These are phyloP conservation scores for Plusia festucae DNA, from an alignment of 2,888 invertebrate genomes.

Conservation along the genomic window DNA sequence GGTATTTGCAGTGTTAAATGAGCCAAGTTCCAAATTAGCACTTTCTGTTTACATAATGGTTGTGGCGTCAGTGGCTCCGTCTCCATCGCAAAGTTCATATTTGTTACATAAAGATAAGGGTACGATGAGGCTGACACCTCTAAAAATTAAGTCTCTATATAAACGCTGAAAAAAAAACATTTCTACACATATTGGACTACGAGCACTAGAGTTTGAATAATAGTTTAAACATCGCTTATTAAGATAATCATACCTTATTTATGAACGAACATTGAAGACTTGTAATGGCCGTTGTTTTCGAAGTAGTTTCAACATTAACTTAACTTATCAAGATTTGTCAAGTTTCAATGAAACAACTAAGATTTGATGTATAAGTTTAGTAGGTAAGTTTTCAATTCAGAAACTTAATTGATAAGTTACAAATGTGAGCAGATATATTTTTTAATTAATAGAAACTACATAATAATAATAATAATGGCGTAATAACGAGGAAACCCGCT, in stretches of 20 bases:
- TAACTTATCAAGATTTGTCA: neutral
- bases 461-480: too few relatives aligned
- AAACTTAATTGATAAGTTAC: neutral
- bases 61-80: too few relatives aligned
- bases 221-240: neutral
- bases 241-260: neutral
- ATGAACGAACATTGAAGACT: neutral
- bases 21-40: too few relatives aligned
- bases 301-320: conserved; percentile 1
- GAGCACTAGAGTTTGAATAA: neutral
- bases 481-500: too few relatives aligned
- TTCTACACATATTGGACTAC: neutral
- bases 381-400: neutral
- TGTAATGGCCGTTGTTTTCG: neutral
- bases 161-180: too few relatives aligned
- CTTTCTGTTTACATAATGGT: too few relatives aligned
- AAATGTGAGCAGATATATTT: neutral
- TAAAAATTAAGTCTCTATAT: too few relatives aligned
- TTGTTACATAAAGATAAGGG: too few relatives aligned
- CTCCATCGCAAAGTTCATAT: too few relatives aligned
- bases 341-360: neutral
- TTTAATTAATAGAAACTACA: too few relatives aligned
- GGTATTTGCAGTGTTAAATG: too few relatives aligned
- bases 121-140: too few relatives aligned
- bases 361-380: neutral